These are phyloP conservation scores for Caenorhabditis afra DNA, from an alignment of 2,888 invertebrate genomes.

Conservation along the genomic window DNA sequence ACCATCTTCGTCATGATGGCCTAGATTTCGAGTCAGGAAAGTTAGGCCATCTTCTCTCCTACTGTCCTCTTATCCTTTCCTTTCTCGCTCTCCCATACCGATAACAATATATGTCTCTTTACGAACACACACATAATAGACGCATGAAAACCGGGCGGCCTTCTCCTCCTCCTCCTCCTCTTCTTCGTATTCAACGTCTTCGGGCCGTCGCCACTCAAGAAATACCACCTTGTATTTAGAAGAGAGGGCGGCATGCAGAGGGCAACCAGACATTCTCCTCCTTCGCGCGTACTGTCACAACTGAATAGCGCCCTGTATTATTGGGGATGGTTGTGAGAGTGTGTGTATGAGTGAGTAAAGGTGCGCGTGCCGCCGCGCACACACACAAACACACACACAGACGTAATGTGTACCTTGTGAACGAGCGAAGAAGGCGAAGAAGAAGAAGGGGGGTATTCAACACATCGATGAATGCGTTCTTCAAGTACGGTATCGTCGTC, in stretches of 20 bases:
- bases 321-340: slow-evolving; percentile 6
- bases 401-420: slow-evolving; percentile 45
- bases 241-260: slow-evolving; percentile 35
- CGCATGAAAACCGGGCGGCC: no score
- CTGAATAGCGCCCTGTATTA: slow-evolving; percentile 10
- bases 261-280: slow-evolving; percentile 10
- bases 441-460: neutral
- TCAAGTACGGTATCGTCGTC: neutral
- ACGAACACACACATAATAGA: no score
- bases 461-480: neutral
- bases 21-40: no score
- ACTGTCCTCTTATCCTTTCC: neutral
- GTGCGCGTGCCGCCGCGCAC: slow-evolving; percentile 15
- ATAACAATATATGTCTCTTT: no score
- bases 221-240: slow-evolving; percentile 48
- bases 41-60: slow-evolving; percentile 10
- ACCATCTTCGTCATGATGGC: no score
- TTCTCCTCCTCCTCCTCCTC: slow-evolving; percentile 8
- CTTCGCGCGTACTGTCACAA: slow-evolving; percentile 18
- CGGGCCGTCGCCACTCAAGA: slow-evolving; percentile 50
- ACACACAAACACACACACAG: neutral
- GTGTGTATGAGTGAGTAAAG: slow-evolving; percentile 14
- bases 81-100: no score
- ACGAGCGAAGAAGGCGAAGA: slow-evolving; percentile 4
- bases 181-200: no score